These are phyloP conservation scores for Coregonus clupeaformis DNA, from an alignment of 2,113 vertebrate species.

Conservation along the genomic window DNA sequence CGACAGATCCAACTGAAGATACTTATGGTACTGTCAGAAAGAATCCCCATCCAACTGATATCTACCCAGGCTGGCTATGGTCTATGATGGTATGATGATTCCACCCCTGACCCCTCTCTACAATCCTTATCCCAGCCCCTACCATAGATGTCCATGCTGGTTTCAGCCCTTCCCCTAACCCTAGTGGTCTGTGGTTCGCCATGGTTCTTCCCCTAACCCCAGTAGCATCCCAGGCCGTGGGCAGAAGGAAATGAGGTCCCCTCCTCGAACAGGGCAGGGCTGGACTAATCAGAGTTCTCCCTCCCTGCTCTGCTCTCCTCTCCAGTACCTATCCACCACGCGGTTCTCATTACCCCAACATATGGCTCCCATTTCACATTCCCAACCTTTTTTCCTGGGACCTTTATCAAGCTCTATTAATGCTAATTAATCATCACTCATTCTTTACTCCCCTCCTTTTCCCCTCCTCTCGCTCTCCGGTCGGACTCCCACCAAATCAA, in stretches of 20 bases:
- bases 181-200: too few species aligned
- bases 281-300: slow-evolving; percentile 59
- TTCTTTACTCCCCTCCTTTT: neutral
- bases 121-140: too few species aligned
- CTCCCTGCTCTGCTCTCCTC: slow-evolving; percentile 64
- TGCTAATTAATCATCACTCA: slow-evolving; percentile 41
- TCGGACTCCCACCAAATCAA: too few species aligned
- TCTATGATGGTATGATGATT: too few species aligned
- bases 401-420: slow-evolving; percentile 41
- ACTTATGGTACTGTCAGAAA: too few species aligned
- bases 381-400: slow-evolving; percentile 68
- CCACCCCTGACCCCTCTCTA: too few species aligned
- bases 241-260: slow-evolving; percentile 66
- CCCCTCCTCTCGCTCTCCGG: too few species aligned
- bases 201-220: neutral
- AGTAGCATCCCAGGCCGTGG: slow-evolving; percentile 26
- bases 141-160: too few species aligned
- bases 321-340: slow-evolving; percentile 59
- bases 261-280: slow-evolving; percentile 55
- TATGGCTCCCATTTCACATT: slow-evolving; percentile 77
- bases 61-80: too few species aligned
- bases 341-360: slow-evolving; percentile 78
- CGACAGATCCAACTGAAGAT: neutral
- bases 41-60: too few species aligned
- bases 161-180: too few species aligned